These are phyloP conservation scores for Limnephilus lunatus DNA, from an alignment of 2,888 invertebrate genomes.

Conservation along the genomic window DNA sequence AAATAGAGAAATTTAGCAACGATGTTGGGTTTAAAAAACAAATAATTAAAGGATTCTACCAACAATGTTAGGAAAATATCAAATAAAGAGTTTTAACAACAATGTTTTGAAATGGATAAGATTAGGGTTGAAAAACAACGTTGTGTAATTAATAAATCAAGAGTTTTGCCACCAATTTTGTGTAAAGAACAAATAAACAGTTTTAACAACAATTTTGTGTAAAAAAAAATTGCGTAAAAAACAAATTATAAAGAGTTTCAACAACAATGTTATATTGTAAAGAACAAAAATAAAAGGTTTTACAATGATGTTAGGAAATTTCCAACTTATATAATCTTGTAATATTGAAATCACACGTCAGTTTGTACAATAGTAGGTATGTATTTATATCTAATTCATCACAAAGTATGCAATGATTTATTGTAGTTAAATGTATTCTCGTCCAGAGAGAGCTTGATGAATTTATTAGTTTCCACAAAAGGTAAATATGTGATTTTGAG, in stretches of 20 bases:
- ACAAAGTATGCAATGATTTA: background rate
- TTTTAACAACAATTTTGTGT: too few relatives aligned
- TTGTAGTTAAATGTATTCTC: background rate
- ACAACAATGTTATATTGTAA: background rate
- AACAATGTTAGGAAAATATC: background rate
- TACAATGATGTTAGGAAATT: background rate
- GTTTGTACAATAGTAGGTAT: background rate
- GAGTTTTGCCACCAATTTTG: background rate
- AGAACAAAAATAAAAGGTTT: background rate
- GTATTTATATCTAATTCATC: background rate
- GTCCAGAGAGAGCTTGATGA: background rate
- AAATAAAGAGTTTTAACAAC: background rate
- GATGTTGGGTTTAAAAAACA: too few relatives aligned
- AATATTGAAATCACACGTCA: background rate
- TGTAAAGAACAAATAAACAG: background rate
- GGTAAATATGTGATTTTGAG: background rate
- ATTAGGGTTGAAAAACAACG: background rate
- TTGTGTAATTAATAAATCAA: background rate
- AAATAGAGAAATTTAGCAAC: background rate
- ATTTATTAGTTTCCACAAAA: conserved; percentile 2
- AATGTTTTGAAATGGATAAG: background rate
- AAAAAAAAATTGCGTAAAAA: background rate
- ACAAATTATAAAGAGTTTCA: background rate
- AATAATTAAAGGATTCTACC: background rate
- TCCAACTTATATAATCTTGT: background rate